These are phyloP conservation scores for Carcina quercana DNA, from an alignment of 2,888 invertebrate genomes.

Conservation along the genomic window DNA sequence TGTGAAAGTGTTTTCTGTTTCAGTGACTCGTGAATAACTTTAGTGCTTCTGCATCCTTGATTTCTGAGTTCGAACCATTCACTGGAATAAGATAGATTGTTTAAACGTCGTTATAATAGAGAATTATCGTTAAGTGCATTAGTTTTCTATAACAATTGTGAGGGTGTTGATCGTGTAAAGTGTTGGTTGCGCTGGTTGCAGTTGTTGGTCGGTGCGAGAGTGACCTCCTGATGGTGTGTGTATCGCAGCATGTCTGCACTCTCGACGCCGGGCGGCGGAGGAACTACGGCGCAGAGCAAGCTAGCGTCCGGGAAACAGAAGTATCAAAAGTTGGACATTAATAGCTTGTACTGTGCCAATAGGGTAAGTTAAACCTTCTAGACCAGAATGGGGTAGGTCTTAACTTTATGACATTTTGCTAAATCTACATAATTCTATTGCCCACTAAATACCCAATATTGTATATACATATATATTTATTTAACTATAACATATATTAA, in stretches of 20 bases:
- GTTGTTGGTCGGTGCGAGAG: conserved; percentile 70
- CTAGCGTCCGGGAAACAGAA: conserved; percentile 88
- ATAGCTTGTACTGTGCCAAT: conserved; percentile 94
- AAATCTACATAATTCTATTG: too few species aligned
- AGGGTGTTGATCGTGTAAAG: conserved; percentile 26
- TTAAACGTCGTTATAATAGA: too few species aligned
- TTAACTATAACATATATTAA: too few species aligned
- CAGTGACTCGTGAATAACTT: conserved; percentile 26
- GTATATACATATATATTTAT: too few species aligned
- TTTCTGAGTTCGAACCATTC: background rate
- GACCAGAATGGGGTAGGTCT: too few species aligned
- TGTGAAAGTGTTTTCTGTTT: conserved; percentile 56
- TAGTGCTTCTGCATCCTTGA: too few species aligned
- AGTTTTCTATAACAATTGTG: conserved; percentile 24
- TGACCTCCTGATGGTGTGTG: conserved; percentile 86
- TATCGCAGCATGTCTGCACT: conserved; percentile 97
- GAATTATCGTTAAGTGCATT: too few species aligned
- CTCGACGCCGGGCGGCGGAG: conserved; percentile 86
- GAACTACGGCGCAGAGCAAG: conserved; percentile 73
- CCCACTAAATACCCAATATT: too few species aligned
- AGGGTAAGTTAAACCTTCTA: conserved; percentile 74
- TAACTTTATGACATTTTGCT: too few species aligned
- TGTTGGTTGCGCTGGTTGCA: conserved; percentile 48
- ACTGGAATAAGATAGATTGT: too few species aligned
- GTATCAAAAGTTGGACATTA: conserved; percentile 98